These are phyloP conservation scores for Nyctereutes procyonoides DNA, from an alignment of 2,113 vertebrate species.

Conservation along the genomic window DNA sequence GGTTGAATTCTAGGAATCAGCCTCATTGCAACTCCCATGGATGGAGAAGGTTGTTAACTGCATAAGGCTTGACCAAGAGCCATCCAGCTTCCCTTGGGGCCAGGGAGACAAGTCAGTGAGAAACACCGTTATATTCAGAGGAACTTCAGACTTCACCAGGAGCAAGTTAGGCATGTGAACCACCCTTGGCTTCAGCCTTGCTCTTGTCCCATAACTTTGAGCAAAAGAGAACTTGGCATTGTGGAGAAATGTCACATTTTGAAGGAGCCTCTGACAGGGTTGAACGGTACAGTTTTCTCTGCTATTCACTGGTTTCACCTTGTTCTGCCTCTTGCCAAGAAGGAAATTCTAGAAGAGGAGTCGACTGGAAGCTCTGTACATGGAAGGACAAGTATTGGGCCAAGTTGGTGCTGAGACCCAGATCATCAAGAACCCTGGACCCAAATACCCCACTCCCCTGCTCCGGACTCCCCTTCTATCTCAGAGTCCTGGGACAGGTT, in stretches of 20 bases:
- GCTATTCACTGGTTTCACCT: background rate
- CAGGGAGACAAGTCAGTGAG: background rate
- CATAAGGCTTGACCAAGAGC: background rate
- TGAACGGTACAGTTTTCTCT: accelerated
- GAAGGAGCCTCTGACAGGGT: background rate
- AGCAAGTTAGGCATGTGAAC: background rate
- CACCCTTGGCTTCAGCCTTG: background rate
- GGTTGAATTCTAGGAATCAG: background rate
- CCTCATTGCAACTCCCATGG: background rate
- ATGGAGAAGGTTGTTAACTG: background rate
- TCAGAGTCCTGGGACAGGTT: background rate
- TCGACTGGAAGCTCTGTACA: background rate
- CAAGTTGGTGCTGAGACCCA: background rate
- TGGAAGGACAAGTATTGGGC: background rate
- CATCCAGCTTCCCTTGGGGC: background rate
- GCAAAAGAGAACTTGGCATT: background rate
- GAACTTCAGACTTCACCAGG: background rate
- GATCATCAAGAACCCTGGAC: too few relatives aligned
- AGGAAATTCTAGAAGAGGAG: background rate
- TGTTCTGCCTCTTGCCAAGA: background rate
- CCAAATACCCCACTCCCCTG: background rate
- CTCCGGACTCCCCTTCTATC: background rate
- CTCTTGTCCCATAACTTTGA: background rate
- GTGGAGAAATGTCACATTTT: background rate
- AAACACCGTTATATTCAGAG: background rate